phyloP scores from a whole-genome alignment of 2,113 vertebrate genomes.

The Cynoglossus semilaevis region DNA sequence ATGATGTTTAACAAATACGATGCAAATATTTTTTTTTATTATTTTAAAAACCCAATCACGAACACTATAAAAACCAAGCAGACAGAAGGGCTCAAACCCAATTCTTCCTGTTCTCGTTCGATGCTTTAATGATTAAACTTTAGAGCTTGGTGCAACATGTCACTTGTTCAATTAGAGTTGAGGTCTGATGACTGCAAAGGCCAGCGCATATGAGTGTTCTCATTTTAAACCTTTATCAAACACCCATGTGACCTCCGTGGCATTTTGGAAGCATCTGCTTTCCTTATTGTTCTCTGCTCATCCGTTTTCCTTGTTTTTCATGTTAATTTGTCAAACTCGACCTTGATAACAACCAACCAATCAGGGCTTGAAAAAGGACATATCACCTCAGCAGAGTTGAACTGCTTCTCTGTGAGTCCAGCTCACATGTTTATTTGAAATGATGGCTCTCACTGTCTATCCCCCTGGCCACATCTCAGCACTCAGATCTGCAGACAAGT shows the following conservation, averaged over 20 bases:
- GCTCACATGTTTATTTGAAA: conserved; percentile 40
- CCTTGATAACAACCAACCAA: neutral
- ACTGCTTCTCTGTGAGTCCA: conserved; percentile 18
- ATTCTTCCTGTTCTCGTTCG: neutral
- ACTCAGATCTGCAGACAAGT: conserved; percentile 51
- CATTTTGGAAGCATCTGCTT: conserved; percentile 1
- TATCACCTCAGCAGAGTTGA: conserved; percentile 13
- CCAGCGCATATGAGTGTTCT: neutral
- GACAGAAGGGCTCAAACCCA: neutral
- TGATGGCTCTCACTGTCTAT: conserved; percentile 29
- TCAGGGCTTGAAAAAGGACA: neutral
- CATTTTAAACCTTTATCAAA: conserved; percentile 2
- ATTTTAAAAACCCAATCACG: neutral
- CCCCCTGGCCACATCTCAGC: conserved; percentile 32
- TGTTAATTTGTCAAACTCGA: neutral
- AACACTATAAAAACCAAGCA: neutral
- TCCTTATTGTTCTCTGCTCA: neutral
- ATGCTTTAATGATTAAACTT: neutral
- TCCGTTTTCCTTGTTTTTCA: neutral
- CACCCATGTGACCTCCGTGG: neutral
- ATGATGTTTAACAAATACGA: no score
- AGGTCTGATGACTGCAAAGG: neutral
- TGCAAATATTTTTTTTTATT: no score
- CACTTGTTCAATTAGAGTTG: neutral
- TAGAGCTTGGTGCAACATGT: neutral